phyloP scores from a whole-genome alignment of 2,888 invertebrate genomes.

The Mechanitis messenoides region DNA sequence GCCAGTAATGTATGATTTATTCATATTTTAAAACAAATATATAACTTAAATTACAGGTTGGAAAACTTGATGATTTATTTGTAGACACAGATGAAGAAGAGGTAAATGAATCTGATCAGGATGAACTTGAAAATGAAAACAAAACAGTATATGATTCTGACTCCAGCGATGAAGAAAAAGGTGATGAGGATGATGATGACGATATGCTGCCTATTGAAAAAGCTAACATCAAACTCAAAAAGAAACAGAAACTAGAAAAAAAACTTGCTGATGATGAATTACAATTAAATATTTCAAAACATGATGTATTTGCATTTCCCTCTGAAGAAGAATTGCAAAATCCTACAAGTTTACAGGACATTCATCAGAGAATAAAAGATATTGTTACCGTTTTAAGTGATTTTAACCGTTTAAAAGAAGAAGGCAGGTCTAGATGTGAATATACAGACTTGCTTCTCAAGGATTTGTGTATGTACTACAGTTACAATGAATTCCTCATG shows the following conservation, averaged over 20 bases:
- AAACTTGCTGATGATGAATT: conserved; percentile 88
- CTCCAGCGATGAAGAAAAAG: conserved; percentile 49
- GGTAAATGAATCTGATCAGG: conserved; percentile 46
- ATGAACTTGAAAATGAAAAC: conserved; percentile 40
- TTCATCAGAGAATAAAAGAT: conserved; percentile 94
- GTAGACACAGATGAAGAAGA: conserved; percentile 58
- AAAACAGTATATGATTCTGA: conserved; percentile 58
- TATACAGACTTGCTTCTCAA: conserved; percentile 86
- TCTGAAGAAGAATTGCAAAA: conserved; percentile 84
- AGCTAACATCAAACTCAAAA: conserved; percentile 85
- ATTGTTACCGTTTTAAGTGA: conserved; percentile 86
- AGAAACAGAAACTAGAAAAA: conserved; percentile 81
- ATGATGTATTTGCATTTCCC: conserved; percentile 88
- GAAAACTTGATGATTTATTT: conserved; percentile 74
- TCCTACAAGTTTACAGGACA: conserved; percentile 84
- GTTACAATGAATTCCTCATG: conserved; percentile 98
- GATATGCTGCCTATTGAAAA: conserved; percentile 92
- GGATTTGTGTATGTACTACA: conserved; percentile 95
- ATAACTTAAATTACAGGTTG: conserved; percentile 49
- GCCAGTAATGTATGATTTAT: no score
- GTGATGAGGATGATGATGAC: conserved; percentile 61
- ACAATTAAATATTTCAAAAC: conserved; percentile 85
- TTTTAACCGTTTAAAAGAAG: conserved; percentile 82
- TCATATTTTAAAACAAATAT: no score
- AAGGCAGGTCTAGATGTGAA: conserved; percentile 84